phyloP scores from a whole-genome alignment of 2,113 vertebrate genomes.

The Cebidichthys violaceus region DNA sequence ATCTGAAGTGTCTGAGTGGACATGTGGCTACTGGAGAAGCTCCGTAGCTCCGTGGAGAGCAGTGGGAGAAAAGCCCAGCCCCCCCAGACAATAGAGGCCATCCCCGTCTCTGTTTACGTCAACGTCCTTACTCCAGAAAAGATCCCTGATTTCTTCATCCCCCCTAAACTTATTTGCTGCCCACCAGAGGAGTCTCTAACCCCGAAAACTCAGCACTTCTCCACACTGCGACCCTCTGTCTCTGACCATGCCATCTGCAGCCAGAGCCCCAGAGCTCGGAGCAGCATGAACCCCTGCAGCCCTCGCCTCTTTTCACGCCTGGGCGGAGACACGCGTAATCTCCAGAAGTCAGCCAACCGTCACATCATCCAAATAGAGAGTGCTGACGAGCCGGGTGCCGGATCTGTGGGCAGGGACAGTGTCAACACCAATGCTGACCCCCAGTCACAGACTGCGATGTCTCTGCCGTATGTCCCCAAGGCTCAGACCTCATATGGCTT shows the following conservation, averaged over 20 bases:
- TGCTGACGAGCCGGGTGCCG: constrained; percentile 86
- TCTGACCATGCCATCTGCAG: constrained; percentile 88
- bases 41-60: constrained; percentile 89
- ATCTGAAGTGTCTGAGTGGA: constrained; percentile 54
- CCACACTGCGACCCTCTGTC: constrained; percentile 80
- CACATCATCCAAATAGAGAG: constrained; percentile 98
- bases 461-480: constrained; percentile 93
- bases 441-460: constrained; percentile 92
- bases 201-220: constrained; percentile 76
- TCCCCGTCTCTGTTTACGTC: constrained; percentile 88
- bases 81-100: constrained; percentile 66
- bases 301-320: constrained; percentile 87
- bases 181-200: constrained; percentile 85
- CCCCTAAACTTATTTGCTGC: constrained; percentile 90
- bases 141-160: constrained; percentile 97
- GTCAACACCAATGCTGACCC: constrained; percentile 88
- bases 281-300: constrained; percentile 86
- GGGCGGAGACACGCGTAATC: constrained; percentile 82
- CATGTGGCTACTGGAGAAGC: constrained; percentile 96
- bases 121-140: constrained; percentile 97
- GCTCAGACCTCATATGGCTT: constrained; percentile 97
- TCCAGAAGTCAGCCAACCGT: constrained; percentile 88
- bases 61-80: constrained; percentile 70
- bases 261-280: constrained; percentile 84
- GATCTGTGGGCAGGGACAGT: constrained; percentile 8